Percentiles rank a stretch among this genome's conserved stretches.
Evolutionary conservation across 2,888 invertebrate species (phyloP).

Genomic region (Archips crataeganus): DNA sequence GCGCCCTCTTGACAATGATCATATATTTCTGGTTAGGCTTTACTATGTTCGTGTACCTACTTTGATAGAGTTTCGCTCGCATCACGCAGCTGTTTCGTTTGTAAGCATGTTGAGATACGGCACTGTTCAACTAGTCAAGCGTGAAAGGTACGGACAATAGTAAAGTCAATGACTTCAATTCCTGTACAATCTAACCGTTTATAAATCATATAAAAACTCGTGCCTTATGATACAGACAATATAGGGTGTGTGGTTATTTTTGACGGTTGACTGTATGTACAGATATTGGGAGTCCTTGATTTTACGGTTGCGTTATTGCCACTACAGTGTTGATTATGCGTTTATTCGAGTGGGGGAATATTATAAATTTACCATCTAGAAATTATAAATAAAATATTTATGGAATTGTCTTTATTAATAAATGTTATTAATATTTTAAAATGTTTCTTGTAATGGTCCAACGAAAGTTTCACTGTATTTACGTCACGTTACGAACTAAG

Average conservation of each 20-base stretch:
- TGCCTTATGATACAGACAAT: not conserved
- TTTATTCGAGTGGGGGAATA: conserved; percentile 12
- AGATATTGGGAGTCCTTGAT: not conserved
- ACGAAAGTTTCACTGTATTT: conserved; percentile 61
- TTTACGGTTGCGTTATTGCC: not conserved
- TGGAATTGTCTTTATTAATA: conserved; percentile 38
- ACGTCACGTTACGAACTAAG: conserved; percentile 66
- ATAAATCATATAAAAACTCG: not conserved
- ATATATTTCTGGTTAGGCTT: too few relatives aligned
- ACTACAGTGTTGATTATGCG: not conserved
- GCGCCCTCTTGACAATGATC: too few relatives aligned
- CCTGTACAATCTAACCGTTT: not conserved
- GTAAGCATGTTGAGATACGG: not conserved
- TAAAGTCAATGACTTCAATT: not conserved
- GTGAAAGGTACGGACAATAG: conserved; percentile 1
- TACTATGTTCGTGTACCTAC: too few relatives aligned
- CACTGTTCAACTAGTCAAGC: conserved; percentile 20
- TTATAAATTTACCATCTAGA: conserved; percentile 34
- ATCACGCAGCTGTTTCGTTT: not conserved
- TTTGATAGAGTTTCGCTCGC: not conserved
- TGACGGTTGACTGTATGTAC: not conserved
- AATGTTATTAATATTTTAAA: conserved; percentile 45
- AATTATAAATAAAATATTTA: conserved; percentile 35
- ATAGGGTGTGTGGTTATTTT: not conserved
- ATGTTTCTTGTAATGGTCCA: conserved; percentile 61